Evolutionary conservation across 2,888 invertebrate genomes (phyloP), one percentile per base, ranked within the genome.

Genomic region (Melieria omissa): DNA sequence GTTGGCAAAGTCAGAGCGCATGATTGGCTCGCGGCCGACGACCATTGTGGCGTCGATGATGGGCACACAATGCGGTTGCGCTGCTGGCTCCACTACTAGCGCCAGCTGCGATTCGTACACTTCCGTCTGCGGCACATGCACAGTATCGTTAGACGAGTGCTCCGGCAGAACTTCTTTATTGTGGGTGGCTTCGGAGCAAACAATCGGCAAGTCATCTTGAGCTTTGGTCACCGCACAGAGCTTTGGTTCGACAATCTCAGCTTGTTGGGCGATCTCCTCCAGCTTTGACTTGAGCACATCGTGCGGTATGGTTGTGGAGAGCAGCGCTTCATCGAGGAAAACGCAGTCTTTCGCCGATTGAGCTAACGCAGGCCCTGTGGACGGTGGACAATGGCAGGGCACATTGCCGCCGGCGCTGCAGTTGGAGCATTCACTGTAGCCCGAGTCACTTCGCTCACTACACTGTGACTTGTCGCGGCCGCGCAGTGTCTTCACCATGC

Each of bases 361-460:
- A 5, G 73, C 70, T 47, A 52, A 10, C 14, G 44, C 60, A 61
- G 65, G 47, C 44, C 29, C 70, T 66, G 4, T 63, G 29, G 29
- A 29, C 29, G 29, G 70, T 8, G 74, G 12, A 70, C 79, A 80
- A 62, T 78, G 79, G 12, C 79, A 80, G 16, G 74, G 71, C 5
- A 69, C n/a, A 14, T 70, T 73, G 4, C 76, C 77, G 8, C 77
- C 76, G 6, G 78, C 79, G 68, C 87, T 86, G 73, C 84, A 85
- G 52, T 85, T 86, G 9, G 89, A 89, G 79, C 89, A 89, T 74
- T 89, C 89, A 79, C 89, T 89, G 73, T 89, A 88, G 1, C 89
- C 89, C 54, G 89, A 89, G 77, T 90, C 90, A 78, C 89, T 89
- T 62, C 89, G 86, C 77, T 90, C 89, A 70, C 88, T 89, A 78